phyloP scores from a whole-genome alignment of 2,113 vertebrate genomes.

The Megalops atlanticus region DNA sequence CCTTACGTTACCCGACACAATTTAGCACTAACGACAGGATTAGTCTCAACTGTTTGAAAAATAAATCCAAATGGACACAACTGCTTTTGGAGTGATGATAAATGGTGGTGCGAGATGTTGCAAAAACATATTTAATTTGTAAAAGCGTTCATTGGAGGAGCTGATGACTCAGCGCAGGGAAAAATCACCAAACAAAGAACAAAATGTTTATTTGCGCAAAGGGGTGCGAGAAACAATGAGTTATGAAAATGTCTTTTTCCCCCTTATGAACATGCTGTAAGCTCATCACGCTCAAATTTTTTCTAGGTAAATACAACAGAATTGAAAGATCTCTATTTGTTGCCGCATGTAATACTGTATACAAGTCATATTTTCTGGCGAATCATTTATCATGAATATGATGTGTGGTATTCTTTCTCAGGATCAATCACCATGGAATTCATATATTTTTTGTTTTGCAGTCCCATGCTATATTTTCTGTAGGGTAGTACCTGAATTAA shows the following conservation, averaged over 20 bases:
- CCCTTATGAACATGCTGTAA: no score
- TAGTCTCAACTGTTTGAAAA: slow-evolving; percentile 53
- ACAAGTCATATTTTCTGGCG: no score
- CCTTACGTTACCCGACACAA: background rate
- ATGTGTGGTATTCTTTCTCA: no score
- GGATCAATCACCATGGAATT: no score
- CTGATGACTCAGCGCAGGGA: slow-evolving; percentile 22
- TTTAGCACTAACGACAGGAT: slow-evolving; percentile 27
- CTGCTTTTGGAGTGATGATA: slow-evolving; percentile 37
- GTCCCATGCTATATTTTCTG: no score
- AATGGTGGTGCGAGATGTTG: slow-evolving; percentile 35
- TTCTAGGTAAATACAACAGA: no score
- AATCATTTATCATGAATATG: no score
- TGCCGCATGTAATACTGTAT: no score
- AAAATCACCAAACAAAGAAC: slow-evolving; percentile 27
- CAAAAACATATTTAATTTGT: slow-evolving; percentile 27
- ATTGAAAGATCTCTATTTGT: no score
- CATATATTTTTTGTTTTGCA: no score
- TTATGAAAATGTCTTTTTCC: background rate
- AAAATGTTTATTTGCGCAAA: background rate
- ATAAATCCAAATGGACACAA: slow-evolving; percentile 40
- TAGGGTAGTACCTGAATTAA: background rate
- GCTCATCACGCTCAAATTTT: no score
- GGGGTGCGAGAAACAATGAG: background rate
- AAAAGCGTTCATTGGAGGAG: slow-evolving; percentile 11